Percentiles rank a stretch among this genome's conserved stretches.
Conservation (phyloP, 2,888 invertebrate genomes). For the Anoncus sp. region DNA sequence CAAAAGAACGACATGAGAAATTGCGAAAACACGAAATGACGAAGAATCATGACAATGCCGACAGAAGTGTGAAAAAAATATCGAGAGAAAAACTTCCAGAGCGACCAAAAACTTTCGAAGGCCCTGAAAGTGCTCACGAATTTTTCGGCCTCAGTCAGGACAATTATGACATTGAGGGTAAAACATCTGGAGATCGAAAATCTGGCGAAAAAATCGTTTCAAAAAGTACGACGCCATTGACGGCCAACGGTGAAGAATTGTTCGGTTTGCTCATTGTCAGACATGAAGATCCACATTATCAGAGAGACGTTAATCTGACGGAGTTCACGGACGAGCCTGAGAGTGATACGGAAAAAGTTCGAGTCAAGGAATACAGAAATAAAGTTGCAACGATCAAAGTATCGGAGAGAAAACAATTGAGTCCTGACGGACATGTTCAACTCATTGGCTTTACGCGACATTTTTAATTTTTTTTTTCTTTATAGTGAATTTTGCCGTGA, state of each 20-base stretch:
- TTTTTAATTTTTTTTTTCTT: conserved; percentile 58
- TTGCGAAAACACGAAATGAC: neutral
- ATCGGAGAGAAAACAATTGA: conserved; percentile 67
- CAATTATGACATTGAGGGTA: conserved; percentile 62
- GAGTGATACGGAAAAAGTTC: conserved; percentile 69
- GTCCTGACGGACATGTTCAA: conserved; percentile 65
- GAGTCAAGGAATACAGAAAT: conserved; percentile 71
- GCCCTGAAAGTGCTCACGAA: conserved; percentile 64
- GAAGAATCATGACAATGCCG: conserved; percentile 1
- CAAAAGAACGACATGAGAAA: conserved; percentile 5
- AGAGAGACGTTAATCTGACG: conserved; percentile 69
- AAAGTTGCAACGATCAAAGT: conserved; percentile 69
- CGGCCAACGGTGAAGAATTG: conserved; percentile 32
- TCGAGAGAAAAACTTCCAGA: conserved; percentile 12
- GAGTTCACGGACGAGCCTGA: conserved; percentile 70
- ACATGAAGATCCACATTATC: conserved; percentile 66
- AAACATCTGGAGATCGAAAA: conserved; percentile 4
- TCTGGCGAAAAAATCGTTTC: neutral
- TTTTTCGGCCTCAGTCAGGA: conserved; percentile 66
- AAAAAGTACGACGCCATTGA: conserved; percentile 5
- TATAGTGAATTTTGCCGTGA: too few species aligned
- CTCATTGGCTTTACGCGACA: conserved; percentile 67
- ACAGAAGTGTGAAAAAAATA: neutral
- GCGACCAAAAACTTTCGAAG: conserved; percentile 45
- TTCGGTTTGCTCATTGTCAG: conserved; percentile 8